Percentiles rank a stretch among this genome's conserved stretches.
These are phyloP conservation scores for Ophthalmolycus amberensis DNA, from an alignment of 2,113 vertebrate species.

Conservation along the genomic window DNA sequence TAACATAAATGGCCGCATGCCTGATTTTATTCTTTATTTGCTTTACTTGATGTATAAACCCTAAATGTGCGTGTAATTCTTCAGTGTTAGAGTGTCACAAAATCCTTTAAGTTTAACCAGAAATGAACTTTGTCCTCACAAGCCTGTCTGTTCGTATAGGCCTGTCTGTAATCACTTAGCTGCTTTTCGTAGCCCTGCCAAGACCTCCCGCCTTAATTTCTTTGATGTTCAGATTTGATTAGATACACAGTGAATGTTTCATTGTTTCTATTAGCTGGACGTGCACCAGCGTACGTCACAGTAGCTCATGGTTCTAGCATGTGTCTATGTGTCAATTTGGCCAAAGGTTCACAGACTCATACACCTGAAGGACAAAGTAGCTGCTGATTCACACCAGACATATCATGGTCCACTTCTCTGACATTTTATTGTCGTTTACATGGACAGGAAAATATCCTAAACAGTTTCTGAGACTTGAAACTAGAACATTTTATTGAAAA, in stretches of 20 bases:
- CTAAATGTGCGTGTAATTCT: not conserved
- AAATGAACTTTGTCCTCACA: slow-evolving; percentile 13
- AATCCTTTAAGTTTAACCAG: not conserved
- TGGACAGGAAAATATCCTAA: not conserved
- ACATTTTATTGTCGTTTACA: not conserved
- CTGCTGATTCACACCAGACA: slow-evolving; percentile 31
- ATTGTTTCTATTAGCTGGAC: slow-evolving; percentile 32
- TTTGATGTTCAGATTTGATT: slow-evolving; percentile 46
- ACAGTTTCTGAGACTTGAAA: not conserved
- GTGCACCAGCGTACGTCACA: slow-evolving; percentile 15
- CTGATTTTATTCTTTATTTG: not conserved
- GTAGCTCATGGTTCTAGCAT: slow-evolving; percentile 13
- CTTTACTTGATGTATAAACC: not conserved
- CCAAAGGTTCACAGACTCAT: slow-evolving; percentile 59
- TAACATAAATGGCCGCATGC: not conserved
- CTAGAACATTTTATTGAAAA: not conserved
- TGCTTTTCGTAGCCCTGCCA: not conserved
- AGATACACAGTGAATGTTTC: slow-evolving; percentile 20
- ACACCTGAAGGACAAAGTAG: slow-evolving; percentile 60
- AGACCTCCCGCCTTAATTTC: not conserved
- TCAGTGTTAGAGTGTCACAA: not conserved
- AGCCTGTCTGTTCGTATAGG: not conserved
- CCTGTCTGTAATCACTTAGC: slow-evolving; percentile 14
- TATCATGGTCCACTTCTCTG: slow-evolving; percentile 10
- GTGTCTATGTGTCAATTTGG: slow-evolving; percentile 45